A percentile compares a stretch with the other conserved stretches of the same genome.
phyloP scores from a whole-genome alignment of 2,888 invertebrate species.

The Tethea ocularis region DNA sequence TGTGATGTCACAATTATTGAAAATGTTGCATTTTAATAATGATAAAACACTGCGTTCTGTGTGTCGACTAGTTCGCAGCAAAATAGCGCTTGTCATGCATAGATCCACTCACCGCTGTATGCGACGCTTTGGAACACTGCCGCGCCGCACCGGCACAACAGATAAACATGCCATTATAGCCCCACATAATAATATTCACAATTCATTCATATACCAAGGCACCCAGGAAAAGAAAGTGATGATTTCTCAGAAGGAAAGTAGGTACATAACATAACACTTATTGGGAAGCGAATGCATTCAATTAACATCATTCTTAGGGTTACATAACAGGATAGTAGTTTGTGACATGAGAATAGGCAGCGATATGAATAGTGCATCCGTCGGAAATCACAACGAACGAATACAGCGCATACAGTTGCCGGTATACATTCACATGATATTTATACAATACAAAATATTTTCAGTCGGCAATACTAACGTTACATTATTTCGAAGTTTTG shows the following conservation, averaged over 20 bases:
- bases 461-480: not conserved
- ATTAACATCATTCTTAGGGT: not conserved
- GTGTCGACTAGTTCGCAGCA: conserved; percentile 26
- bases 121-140: conserved; percentile 98
- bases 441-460: conserved; percentile 1
- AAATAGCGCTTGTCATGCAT: conserved; percentile 66
- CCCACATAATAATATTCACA: conserved; percentile 36
- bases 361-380: not conserved
- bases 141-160: conserved; percentile 80
- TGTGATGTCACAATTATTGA: conserved; percentile 32
- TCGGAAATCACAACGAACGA: not conserved
- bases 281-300: conserved; percentile 9
- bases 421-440: not conserved
- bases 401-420: not conserved
- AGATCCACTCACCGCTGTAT: conserved; percentile 95
- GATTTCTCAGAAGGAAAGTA: conserved; percentile 2
- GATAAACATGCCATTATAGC: conserved; percentile 81
- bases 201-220: conserved; percentile 36
- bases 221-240: conserved; percentile 13
- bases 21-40: conserved; percentile 16
- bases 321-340: not conserved
- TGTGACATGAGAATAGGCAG: not conserved
- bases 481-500: not conserved
- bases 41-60: not conserved
- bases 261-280: conserved; percentile 4